Conservation (phyloP, 1,140 invertebrate genomes). For the Dreissena polymorpha region DNA sequence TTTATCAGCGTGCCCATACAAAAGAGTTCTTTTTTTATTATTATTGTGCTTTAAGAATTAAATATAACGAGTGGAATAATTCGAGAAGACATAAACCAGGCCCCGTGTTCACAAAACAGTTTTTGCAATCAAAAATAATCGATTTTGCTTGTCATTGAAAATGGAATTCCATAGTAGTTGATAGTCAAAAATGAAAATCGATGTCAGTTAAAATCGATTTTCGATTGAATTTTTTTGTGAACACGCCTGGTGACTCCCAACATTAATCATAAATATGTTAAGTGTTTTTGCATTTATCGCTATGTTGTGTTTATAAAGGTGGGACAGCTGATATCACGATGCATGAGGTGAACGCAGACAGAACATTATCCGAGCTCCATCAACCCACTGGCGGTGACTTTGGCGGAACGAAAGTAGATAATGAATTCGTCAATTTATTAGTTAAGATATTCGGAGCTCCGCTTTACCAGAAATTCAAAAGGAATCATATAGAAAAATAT, state of each 20-base stretch:
- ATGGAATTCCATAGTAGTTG: no score
- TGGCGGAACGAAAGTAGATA: slow-evolving; percentile 58
- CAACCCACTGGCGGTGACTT: slow-evolving; percentile 55
- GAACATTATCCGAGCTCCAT: slow-evolving; percentile 47
- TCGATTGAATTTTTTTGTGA: background rate
- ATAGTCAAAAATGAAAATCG: no score
- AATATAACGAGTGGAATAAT: no score
- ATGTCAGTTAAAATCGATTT: background rate
- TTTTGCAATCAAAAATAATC: no score
- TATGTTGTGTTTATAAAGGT: slow-evolving; percentile 38
- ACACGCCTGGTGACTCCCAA: background rate
- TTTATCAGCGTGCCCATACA: background rate
- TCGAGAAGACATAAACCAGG: no score
- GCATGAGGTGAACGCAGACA: slow-evolving; percentile 49
- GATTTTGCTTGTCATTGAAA: no score
- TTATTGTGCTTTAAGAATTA: no score
- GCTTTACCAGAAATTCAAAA: slow-evolving; percentile 34
- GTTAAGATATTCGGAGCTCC: slow-evolving; percentile 36
- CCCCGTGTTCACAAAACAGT: no score
- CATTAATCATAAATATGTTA: background rate
- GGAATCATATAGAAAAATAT: slow-evolving; percentile 26
- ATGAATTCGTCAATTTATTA: slow-evolving; percentile 39
- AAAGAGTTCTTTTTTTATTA: background rate
- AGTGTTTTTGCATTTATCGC: background rate
- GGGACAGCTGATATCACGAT: slow-evolving; percentile 61